Conservation (phyloP, 2,113 vertebrate species). For the Cettia cetti region DNA sequence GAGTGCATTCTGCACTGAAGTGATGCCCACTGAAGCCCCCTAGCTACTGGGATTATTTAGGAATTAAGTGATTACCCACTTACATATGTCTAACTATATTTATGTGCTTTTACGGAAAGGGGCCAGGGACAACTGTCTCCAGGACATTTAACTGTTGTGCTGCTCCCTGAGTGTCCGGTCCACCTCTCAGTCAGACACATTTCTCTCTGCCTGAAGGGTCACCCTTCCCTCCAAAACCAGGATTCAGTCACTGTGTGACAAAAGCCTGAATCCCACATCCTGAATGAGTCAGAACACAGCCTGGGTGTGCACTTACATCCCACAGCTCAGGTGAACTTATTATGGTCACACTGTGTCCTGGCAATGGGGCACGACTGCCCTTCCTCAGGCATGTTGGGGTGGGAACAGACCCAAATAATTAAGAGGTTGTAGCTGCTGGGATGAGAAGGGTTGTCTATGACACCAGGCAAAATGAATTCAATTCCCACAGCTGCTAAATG, state of each 20-base stretch:
- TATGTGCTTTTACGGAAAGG: neutral
- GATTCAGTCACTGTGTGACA: neutral
- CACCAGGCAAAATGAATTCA: constrained; percentile 7
- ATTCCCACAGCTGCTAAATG: constrained; percentile 7
- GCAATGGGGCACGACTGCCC: fast-evolving
- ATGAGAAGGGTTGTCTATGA: neutral
- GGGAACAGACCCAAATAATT: constrained; percentile 29
- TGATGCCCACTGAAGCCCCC: neutral
- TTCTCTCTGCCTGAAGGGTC: neutral
- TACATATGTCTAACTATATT: neutral
- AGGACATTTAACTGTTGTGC: neutral
- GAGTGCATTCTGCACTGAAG: neutral
- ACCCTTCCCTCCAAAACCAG: neutral
- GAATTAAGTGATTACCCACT: neutral
- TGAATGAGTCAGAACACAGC: neutral
- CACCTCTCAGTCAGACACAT: neutral
- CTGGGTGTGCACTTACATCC: fast-evolving
- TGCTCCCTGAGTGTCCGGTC: neutral
- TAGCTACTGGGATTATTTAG: neutral
- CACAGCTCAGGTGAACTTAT: neutral
- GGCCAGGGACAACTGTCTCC: neutral
- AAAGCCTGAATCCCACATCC: neutral
- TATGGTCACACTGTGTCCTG: fast-evolving
- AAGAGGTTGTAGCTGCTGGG: neutral
- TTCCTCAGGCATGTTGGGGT: neutral